Percentiles rank a stretch among this genome's conserved stretches.
These are phyloP conservation scores for Scaeva pyrastri DNA, from an alignment of 2,888 invertebrate species.

Conservation along the genomic window DNA sequence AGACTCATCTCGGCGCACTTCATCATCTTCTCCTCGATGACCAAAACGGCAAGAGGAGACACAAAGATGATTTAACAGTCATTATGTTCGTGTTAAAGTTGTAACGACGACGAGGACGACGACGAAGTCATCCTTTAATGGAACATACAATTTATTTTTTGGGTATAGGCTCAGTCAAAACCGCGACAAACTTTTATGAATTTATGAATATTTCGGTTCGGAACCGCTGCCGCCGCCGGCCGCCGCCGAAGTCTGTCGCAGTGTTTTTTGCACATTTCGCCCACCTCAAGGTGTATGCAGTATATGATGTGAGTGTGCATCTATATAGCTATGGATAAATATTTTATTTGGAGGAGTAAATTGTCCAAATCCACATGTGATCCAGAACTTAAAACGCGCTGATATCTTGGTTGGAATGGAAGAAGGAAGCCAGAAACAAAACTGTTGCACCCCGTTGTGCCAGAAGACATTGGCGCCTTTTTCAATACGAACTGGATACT, in stretches of 20 bases:
- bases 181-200: slow-evolving; percentile 73
- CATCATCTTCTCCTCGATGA: slow-evolving; percentile 45
- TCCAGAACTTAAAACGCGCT: slow-evolving; percentile 47
- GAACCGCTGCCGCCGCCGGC: too few species aligned
- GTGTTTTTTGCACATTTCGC: slow-evolving; percentile 60
- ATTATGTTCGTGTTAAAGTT: slow-evolving; percentile 76
- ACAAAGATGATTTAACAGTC: slow-evolving; percentile 76
- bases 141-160: slow-evolving; percentile 17
- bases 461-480: slow-evolving; percentile 74
- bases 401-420: slow-evolving; percentile 41
- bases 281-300: slow-evolving; percentile 63
- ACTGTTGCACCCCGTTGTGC: slow-evolving; percentile 67
- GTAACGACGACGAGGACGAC: slow-evolving; percentile 55
- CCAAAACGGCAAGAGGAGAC: slow-evolving; percentile 52
- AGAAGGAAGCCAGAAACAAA: slow-evolving; percentile 49
- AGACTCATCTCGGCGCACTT: slow-evolving; percentile 57
- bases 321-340: neutral
- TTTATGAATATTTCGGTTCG: slow-evolving; percentile 59
- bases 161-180: slow-evolving; percentile 52
- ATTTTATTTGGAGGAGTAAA: slow-evolving; percentile 60
- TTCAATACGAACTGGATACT: slow-evolving; percentile 42
- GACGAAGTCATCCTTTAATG: slow-evolving; percentile 53
- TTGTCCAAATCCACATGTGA: slow-evolving; percentile 71
- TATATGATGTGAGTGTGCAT: slow-evolving; percentile 8
- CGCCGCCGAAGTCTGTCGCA: slow-evolving; percentile 39